A percentile compares a stretch with the other conserved stretches of the same genome.
Evolutionary conservation across 2,888 invertebrate species (phyloP).

Genomic region (Trachelus troglodyta): DNA sequence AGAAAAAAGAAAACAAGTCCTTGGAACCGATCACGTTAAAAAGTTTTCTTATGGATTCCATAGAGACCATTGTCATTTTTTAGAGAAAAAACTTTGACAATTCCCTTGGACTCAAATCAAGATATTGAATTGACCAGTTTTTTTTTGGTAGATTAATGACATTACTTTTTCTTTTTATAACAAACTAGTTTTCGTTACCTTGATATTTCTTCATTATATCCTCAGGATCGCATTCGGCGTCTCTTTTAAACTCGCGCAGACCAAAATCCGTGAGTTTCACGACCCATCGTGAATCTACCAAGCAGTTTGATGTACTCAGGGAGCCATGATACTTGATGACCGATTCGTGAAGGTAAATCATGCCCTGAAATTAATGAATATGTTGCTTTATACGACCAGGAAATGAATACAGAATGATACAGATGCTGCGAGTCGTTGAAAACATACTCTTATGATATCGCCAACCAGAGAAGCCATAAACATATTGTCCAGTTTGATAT

Average conservation of each 20-base stretch:
- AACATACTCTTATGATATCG: conserved; percentile 90
- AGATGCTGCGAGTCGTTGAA: background rate
- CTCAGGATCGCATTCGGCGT: conserved; percentile 75
- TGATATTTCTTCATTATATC: conserved; percentile 76
- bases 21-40: background rate
- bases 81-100: background rate
- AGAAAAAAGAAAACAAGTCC: background rate
- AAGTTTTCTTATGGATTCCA: background rate
- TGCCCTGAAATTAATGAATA: conserved; percentile 74
- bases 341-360: conserved; percentile 91
- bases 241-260: conserved; percentile 85
- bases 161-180: background rate
- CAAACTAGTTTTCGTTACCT: conserved; percentile 69
- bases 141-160: conserved; percentile 6
- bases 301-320: conserved; percentile 89
- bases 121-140: background rate
- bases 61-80: background rate
- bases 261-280: conserved; percentile 94
- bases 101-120: background rate
- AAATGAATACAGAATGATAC: background rate
- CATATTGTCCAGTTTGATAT: conserved; percentile 95
- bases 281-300: conserved; percentile 95
- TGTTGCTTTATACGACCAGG: background rate
- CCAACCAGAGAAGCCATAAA: conserved; percentile 95
- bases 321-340: conserved; percentile 89